phyloP scores from a whole-genome alignment of 2,888 invertebrate genomes.

The Dynastes hyllus region DNA sequence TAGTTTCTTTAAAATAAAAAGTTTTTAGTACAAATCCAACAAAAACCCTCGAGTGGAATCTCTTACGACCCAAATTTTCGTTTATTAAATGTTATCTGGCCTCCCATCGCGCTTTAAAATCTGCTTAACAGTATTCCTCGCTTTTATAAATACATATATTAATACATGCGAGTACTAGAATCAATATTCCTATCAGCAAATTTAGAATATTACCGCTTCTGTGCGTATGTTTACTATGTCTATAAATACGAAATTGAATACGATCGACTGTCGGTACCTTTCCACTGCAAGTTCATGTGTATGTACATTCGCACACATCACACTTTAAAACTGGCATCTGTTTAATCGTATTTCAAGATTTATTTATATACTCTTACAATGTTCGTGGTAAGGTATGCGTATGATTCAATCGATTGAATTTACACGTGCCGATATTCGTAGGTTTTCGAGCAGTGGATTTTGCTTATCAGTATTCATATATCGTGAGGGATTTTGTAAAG shows the following conservation, averaged over 20 bases:
- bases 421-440: conserved; percentile 32
- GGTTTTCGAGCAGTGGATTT: neutral
- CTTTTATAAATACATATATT: too few relatives aligned
- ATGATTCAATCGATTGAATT: conserved; percentile 30
- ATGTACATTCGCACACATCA: conserved; percentile 13
- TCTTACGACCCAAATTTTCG: too few relatives aligned
- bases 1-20: too few relatives aligned
- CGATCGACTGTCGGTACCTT: conserved; percentile 30
- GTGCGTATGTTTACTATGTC: conserved; percentile 11
- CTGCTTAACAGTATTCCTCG: too few relatives aligned
- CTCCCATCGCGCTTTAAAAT: too few relatives aligned
- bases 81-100: too few relatives aligned
- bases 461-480: neutral
- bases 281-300: conserved; percentile 30
- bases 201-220: conserved; percentile 10
- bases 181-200: conserved; percentile 12
- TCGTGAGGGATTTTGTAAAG: neutral
- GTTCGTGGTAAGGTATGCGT: conserved; percentile 25
- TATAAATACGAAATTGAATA: conserved; percentile 33
- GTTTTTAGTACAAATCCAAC: too few relatives aligned
- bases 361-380: conserved; percentile 36
- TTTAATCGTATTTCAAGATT: conserved; percentile 20
- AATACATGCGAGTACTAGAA: too few relatives aligned
- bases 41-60: too few relatives aligned
- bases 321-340: conserved; percentile 37